Evolutionary conservation across 2,888 invertebrate species (phyloP), one percentile per base, ranked within the genome.

Genomic region (Neoascia interrupta): DNA sequence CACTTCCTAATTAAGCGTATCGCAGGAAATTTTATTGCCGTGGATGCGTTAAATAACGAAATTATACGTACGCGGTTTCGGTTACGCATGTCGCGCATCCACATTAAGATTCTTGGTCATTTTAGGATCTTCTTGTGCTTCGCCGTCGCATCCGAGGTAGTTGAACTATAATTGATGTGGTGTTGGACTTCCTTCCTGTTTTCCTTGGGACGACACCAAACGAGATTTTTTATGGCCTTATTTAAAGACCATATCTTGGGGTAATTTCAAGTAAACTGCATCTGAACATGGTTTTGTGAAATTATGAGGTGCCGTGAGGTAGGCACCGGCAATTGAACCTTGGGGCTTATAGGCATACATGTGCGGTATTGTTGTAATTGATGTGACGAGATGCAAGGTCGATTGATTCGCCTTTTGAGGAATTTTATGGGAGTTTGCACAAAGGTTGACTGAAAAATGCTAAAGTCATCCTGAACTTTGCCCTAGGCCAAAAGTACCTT

Each of bases 101-200:
- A 28, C 43, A 63, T 70, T 70, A 37, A 63, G 60, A 64, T 64
- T 76, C 70, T 76, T 72, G 26, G 41, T 41, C 34, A 58, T 18
- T 39, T 6, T 45, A n/a, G n/a, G n/a, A 58, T 61, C 60, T 31
- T 64, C 53, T 56, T 21, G 0, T 19, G 36, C 16, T 8, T 21
- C n/a, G n/a, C 2, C 31, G 23, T 16, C 39, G 6, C 54, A 16
- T 19, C 26, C 21, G 13, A 16, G 76, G 76, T 72, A 47, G 53
- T 36, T 66, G 72, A 70, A 76, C 76, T 60, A 11, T 58, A 66
- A 76, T 72, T 72, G 53, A 39, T 60, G 36, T 26, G 16, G 3
- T 31, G 26, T 19, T 26, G 23, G 26, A 60, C 60, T 76, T 76
- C 64, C 76, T 76, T 76, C 76, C 70, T 76, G 76, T 26, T 76